Evolutionary conservation across 2,797 vertebrate genomes (phyloP), one percentile per base, ranked within the genome.

Genomic region (Chelon labrosus): DNA sequence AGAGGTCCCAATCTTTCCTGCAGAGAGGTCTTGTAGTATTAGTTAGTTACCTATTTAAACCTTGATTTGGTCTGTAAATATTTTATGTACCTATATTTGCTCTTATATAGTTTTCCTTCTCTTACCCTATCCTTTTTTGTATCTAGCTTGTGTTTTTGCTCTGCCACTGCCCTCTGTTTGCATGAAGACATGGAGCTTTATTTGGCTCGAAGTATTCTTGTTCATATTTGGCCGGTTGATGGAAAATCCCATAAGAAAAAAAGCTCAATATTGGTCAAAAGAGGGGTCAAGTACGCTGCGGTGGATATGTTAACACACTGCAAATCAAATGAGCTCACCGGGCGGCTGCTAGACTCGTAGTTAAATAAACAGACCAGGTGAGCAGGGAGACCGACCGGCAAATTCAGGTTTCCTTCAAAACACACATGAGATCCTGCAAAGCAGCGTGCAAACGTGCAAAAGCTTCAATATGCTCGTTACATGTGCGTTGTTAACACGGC

Each of bases 221-320:
- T 67, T 74, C 25, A 25, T 19, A 68, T 68, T 64, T 70, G 52
- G 47, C 57, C 63, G 31, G 8, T 0, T 71, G 46, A 10, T 41
- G 19, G 20, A 62, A 74, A 56, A 47, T 56, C 20, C 38, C 49
- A 56, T 52, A 50, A 44, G 49, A 38, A 53, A 58, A 35, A 65
- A 60, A 52, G 4, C 31, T 50, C 35, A 19, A 12, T 19, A 41
- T 5, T 51, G 59, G 62, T 38, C 42, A 50, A 31, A 5, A n/a
- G 19, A 56, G 38, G 8, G 47, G 27, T 70, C 57, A 41, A 61
- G 50, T 22, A 35, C 41, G 47, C 39, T 41, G 39, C 57, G 35
- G 46, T 62, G 42, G 31, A 70, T 67, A 59, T 79, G 82, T 87
- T 86, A 84, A 80, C 85, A 88, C 87, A 66, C 82, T 77, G 71